phyloP scores from a whole-genome alignment of 1,140 invertebrate genomes.

The Ganaspis sp. region DNA sequence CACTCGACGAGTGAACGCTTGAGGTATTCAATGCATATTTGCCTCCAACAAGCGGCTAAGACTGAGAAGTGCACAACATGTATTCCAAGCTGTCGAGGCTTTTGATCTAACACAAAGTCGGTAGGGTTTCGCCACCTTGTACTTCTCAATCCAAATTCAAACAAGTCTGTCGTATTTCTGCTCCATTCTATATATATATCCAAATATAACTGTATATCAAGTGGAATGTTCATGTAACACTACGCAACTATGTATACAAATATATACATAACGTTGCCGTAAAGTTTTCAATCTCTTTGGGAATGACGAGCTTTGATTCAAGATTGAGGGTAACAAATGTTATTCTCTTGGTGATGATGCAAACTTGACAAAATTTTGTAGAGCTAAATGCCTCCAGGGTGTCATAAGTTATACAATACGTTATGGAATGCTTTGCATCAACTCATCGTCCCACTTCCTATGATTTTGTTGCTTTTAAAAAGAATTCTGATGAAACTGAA shows the following conservation, averaged over 20 bases:
- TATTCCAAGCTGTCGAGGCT: conserved; percentile 47
- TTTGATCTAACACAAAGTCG: conserved; percentile 44
- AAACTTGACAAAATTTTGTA: not conserved
- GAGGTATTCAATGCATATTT: conserved; percentile 58
- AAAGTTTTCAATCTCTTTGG: conserved; percentile 5
- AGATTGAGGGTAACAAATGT: conserved; percentile 1
- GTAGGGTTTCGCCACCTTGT: not conserved
- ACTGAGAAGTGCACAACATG: conserved; percentile 47
- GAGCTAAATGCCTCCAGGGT: not conserved
- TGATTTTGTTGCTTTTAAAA: not conserved
- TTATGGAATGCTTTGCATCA: not conserved
- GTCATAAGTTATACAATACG: not conserved
- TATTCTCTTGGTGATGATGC: not conserved
- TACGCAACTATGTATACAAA: too few species aligned
- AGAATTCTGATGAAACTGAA: not conserved
- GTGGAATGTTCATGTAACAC: too few species aligned
- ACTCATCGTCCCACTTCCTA: not conserved
- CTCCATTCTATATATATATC: not conserved
- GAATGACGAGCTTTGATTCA: not conserved
- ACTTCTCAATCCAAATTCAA: not conserved
- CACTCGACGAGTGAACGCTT: conserved; percentile 44
- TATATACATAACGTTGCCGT: not conserved
- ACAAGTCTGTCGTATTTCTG: not conserved
- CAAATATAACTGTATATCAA: too few species aligned
- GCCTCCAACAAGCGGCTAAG: conserved; percentile 52